Evolutionary conservation across 1,140 invertebrate genomes (phyloP), one percentile per base, ranked within the genome.

Genomic region (Sitobion miscanthi): DNA sequence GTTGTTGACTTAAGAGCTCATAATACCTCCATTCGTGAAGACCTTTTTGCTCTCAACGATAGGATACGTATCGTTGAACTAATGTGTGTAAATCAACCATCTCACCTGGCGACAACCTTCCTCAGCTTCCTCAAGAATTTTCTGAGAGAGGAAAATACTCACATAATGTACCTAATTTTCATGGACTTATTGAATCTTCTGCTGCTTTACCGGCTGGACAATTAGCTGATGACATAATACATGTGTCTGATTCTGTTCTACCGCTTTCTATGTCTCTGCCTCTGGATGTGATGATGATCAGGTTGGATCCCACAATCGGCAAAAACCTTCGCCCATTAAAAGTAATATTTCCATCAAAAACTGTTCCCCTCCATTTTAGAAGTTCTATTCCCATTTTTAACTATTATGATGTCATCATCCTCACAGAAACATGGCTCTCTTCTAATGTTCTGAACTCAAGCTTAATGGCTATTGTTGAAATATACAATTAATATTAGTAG

Each of bases 121-220:
- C 47, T 25, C 86, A 87, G 23, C 86, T 87, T 30, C 45, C 52
- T 87, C 86, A 87, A 87, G 86, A 87, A 87, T 30, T 87, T 6
- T 87, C 47, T 11, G 8, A 52, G 9, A 42, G 86, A 30, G 86
- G 49, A 87, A 87, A 49, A 49, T 87, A 23, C 25, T 87, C 47
- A 49, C 35, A 25, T 47, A 87, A 87, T 49, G 45, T 49, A 25
- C 52, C 52, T 21, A 47, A 35, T 35, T 35, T 87, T 7, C 20
- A 52, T 87, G 45, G 45, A 87, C 86, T 87, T 47, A 42, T 25
- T 25, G 45, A 87, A 47, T 87, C 47, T 87, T 49, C 45, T 47
- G 14, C 86, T 87, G 17, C 25, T 87, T 25, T 87, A 87, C 47
- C 45, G 8, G 23, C 86, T 87, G 45, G 9, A 30, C 0, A 45